Conservation (phyloP, 2,113 vertebrate genomes). For the Paedocypris sp. region DNA sequence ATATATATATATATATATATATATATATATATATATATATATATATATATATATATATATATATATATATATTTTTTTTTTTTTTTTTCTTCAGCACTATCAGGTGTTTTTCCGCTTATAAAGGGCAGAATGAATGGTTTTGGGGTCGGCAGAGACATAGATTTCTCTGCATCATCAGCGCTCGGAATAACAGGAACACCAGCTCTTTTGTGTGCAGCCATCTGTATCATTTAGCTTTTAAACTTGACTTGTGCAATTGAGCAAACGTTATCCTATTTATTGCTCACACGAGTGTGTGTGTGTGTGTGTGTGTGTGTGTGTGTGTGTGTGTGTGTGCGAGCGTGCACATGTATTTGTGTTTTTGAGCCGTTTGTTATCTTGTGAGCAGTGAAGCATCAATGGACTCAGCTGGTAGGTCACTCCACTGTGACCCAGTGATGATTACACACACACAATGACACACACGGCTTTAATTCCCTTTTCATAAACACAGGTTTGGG, state of each 20-base stretch:
- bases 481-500: constrained; percentile 53
- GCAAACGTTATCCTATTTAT: constrained; percentile 29
- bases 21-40: neutral
- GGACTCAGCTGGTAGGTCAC: constrained; percentile 68
- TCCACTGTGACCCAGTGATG: constrained; percentile 65
- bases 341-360: constrained; percentile 30
- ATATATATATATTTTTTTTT: neutral
- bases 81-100: neutral
- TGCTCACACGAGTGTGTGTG: constrained; percentile 20
- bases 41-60: neutral
- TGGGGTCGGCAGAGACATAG: constrained; percentile 6
- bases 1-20: neutral
- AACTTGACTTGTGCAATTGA: constrained; percentile 42
- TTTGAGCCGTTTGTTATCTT: constrained; percentile 50
- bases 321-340: constrained; percentile 23
- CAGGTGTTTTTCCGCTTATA: neutral
- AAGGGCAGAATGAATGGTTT: neutral
- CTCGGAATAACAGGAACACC: constrained; percentile 6
- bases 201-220: constrained; percentile 36
- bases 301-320: constrained; percentile 27
- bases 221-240: constrained; percentile 35
- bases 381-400: constrained; percentile 64
- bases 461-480: constrained; percentile 55
- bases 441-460: constrained; percentile 58
- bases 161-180: constrained; percentile 22